A percentile compares a stretch with the other conserved stretches of the same genome.
Conservation (phyloP, 2,888 invertebrate species). For the Selenia dentaria region DNA sequence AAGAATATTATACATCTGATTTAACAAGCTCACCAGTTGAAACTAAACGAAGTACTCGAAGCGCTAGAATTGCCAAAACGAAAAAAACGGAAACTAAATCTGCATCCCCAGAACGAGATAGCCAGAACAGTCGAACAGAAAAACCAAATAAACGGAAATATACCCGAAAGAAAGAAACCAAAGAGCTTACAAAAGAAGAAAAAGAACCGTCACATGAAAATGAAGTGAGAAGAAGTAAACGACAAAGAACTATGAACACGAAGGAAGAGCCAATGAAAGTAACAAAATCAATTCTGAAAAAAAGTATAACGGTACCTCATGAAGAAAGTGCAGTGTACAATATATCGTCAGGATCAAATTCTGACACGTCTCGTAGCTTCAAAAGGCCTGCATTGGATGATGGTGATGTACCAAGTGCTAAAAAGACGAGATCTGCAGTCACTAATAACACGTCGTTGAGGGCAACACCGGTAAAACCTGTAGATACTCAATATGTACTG, state of each 20-base stretch:
- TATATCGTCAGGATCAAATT: slow-evolving; percentile 53
- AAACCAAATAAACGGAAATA: slow-evolving; percentile 24
- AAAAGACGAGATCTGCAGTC: slow-evolving; percentile 44
- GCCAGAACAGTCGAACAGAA: slow-evolving; percentile 5
- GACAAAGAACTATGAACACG: slow-evolving; percentile 44
- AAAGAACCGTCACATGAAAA: slow-evolving; percentile 38
- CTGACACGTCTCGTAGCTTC: slow-evolving; percentile 47
- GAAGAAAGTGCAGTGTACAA: slow-evolving; percentile 65
- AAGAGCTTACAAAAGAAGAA: slow-evolving; percentile 22
- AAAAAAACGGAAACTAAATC: slow-evolving; percentile 13
- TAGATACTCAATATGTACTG: slow-evolving; percentile 56
- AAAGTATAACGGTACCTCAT: slow-evolving; percentile 27
- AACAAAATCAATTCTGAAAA: slow-evolving; percentile 41
- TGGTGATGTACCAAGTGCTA: slow-evolving; percentile 46
- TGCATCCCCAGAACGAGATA: slow-evolving; percentile 23
- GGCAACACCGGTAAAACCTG: slow-evolving; percentile 47
- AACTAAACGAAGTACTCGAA: slow-evolving; percentile 35
- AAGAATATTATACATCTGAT: slow-evolving; percentile 5
- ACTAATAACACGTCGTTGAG: slow-evolving; percentile 36
- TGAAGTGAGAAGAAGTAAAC: slow-evolving; percentile 57
- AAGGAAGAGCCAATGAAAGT: slow-evolving; percentile 34
- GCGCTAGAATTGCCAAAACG: slow-evolving; percentile 42
- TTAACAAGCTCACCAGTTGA: slow-evolving; percentile 7
- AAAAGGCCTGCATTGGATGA: slow-evolving; percentile 50
- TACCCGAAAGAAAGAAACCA: slow-evolving; percentile 13